Base-by-base conservation (phyloP, 2,797 vertebrate genomes). In the Heteromormyrus szaboi region DNA sequence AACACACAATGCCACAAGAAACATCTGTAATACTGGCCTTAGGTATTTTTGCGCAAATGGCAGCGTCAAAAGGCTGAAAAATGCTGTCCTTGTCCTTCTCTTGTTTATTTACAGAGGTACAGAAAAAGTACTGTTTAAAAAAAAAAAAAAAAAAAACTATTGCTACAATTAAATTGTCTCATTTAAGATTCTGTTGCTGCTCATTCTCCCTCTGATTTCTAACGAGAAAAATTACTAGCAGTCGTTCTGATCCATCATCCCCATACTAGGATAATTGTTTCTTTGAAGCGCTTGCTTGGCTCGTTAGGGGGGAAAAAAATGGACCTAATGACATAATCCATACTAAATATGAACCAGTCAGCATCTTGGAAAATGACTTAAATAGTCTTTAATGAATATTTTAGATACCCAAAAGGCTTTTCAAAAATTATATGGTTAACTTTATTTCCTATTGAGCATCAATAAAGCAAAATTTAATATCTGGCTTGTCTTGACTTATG, bases 261-360 rank as follows among this genome's bases (percentile, higher is more conserved):
- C 59, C 56, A 48, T 44, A 37, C 48, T 87, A 56, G 11, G 72
- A 37, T 85, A 88, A 90, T 89, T 88, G 89, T 56, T 50, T 48
- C 76, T 88, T 53, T 89, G 79, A 89, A 86, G 48, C 8, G 11
- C 88, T 50, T 56, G 72, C 86, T 50, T 88, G 62, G 54, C 83
- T 90, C 25, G 56, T 51, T 88, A 59, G 51, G 29, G 6, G 51
- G 68, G 56, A 76, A 89, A 85, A 88, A 50, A 2, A 76, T 51
- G 79, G 59, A 46, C 76, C 19, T 19, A 85, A 19, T 46, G 48
- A 41, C 62, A 41, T 50, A 54, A 84, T 83, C 59, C 54, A 46
- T 22, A n/a, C 54, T 62, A 83, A 85, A 44, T 89, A 88, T 51
- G 65, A 44, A 50, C 51, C 14, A 56, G 17, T 65, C 29, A 22